phyloP scores from a whole-genome alignment of 2,113 vertebrate genomes.

The Puntigrus tetrazona region DNA sequence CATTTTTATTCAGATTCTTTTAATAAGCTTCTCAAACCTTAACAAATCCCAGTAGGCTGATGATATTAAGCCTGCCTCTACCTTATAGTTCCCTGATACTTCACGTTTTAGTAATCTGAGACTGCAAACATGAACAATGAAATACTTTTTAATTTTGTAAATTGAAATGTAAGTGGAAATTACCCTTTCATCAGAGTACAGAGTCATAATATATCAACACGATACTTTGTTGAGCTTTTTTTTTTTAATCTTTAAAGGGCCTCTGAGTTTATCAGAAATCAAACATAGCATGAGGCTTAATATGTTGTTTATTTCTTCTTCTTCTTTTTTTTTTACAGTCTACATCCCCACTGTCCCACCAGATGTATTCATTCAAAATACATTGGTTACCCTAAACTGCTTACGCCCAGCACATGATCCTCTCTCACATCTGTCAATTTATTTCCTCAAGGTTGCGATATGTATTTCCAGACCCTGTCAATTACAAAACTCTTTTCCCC shows the following conservation, averaged over 20 bases:
- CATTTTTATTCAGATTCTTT: not conserved
- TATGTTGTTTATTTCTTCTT: not conserved
- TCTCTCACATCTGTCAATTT: constrained; percentile 36
- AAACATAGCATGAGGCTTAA: not conserved
- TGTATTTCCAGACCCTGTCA: constrained; percentile 21
- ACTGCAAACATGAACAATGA: not conserved
- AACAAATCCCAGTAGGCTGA: not conserved
- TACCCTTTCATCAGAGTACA: not conserved
- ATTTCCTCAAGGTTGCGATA: constrained; percentile 27
- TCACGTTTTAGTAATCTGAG: not conserved
- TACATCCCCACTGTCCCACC: constrained; percentile 12
- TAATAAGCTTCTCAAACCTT: not conserved
- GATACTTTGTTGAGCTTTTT: not conserved
- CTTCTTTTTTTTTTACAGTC: not conserved
- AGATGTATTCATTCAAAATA: constrained; percentile 27
- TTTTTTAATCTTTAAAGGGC: not conserved
- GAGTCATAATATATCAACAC: not conserved
- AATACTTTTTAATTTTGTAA: not conserved
- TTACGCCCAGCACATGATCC: constrained; percentile 32
- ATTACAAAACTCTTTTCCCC: constrained; percentile 29
- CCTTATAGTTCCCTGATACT: not conserved
- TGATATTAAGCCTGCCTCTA: not conserved
- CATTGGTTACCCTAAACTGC: constrained; percentile 35
- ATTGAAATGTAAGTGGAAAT: not conserved
- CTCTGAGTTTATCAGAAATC: not conserved